phyloP scores from a whole-genome alignment of 2,113 vertebrate species.

The Heloderma charlesbogerti region DNA sequence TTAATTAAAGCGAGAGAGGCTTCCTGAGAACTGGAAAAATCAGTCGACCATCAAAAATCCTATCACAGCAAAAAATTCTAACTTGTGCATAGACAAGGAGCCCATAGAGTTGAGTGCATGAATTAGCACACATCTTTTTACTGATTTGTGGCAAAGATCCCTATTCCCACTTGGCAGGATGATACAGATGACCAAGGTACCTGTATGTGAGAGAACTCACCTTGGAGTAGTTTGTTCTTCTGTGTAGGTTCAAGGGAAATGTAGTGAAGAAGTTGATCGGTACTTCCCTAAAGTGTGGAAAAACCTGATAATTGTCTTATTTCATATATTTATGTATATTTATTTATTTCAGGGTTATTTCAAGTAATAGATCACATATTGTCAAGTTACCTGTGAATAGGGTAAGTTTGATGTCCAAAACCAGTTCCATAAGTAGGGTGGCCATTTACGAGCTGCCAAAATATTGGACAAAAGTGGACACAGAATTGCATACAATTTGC shows the following conservation, averaged over 20 bases:
- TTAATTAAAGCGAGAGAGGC: not conserved
- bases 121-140: not conserved
- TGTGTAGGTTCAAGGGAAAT: not conserved
- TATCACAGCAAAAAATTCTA: not conserved
- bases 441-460: too few species aligned
- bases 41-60: not conserved
- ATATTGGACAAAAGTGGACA: too few species aligned
- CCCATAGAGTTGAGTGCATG: not conserved
- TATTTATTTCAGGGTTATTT: conserved; percentile 88
- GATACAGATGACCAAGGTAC: not conserved
- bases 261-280: not conserved
- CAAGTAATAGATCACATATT: conserved; percentile 93
- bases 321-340: conserved; percentile 61
- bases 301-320: not conserved
- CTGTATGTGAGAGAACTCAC: not conserved
- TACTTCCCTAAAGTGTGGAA: not conserved
- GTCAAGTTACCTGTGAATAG: conserved; percentile 90
- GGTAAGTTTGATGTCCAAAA: conserved; percentile 77
- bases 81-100: not conserved
- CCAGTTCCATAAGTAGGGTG: not conserved
- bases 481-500: too few species aligned
- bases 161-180: not conserved
- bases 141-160: not conserved
- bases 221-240: not conserved
- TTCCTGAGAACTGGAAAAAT: not conserved